Percentiles rank a stretch among this genome's conserved stretches.
These are phyloP conservation scores for Cyanoramphus novaezelandiae DNA, from an alignment of 2,113 vertebrate species.

Conservation along the genomic window DNA sequence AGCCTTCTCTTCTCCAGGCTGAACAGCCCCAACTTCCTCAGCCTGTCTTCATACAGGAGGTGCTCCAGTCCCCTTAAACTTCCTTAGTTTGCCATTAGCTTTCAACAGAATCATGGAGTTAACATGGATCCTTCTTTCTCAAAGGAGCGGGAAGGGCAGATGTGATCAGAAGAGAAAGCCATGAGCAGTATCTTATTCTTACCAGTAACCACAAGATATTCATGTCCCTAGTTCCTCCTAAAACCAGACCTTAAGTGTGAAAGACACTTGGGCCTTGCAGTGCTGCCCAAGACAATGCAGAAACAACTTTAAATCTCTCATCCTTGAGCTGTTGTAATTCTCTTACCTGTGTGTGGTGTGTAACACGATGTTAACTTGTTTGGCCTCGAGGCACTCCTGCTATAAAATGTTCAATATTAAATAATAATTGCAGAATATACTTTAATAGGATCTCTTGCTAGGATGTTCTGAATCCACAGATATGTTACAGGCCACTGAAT, in stretches of 20 bases:
- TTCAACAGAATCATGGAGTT: not conserved
- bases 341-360: not conserved
- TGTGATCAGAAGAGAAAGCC: not conserved
- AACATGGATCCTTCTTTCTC: not conserved
- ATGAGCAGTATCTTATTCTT: not conserved
- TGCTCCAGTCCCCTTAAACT: not conserved
- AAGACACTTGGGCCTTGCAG: not conserved
- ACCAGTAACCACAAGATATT: not conserved
- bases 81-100: not conserved
- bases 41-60: no score
- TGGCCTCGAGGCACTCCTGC: not conserved
- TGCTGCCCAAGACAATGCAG: not conserved
- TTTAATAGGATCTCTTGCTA: conserved; percentile 13
- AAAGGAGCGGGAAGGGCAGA: not conserved
- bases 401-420: conserved; percentile 44
- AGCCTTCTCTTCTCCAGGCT: no score
- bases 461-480: conserved; percentile 6
- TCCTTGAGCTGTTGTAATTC: not conserved
- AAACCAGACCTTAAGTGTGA: not conserved
- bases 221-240: not conserved
- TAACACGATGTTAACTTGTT: not conserved
- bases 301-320: not conserved
- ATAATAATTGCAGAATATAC: conserved; percentile 52
- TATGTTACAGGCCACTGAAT: conserved; percentile 43
- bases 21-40: no score